Evolutionary conservation across 2,797 vertebrate species (phyloP), one percentile per base, ranked within the genome.

Genomic region (Nannoperca australis): DNA sequence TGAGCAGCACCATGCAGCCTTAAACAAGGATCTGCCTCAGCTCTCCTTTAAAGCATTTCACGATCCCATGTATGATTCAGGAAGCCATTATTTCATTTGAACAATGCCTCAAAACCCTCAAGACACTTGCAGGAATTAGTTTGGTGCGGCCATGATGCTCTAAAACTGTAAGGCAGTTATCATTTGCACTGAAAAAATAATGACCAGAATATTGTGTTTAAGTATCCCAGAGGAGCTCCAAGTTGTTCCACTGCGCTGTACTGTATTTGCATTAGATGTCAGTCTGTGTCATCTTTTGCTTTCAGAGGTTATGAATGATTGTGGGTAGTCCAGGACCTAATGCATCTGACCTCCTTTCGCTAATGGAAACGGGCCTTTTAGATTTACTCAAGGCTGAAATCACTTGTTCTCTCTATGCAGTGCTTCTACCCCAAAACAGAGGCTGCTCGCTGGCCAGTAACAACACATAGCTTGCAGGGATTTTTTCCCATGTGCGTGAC

Each of bases 351-450:
- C 92, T 91, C 88, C 73, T 93, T 94, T 80, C 73, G 40, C 93
- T 95, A 94, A 95, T 95, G 93, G 94, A 94, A 89, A 77, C 32
- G 0, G 83, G 86, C 89, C 86, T 94, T 94, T 95, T 91, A 94
- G 88, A 85, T 91, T 89, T 92, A 94, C 85, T 88, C 85, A 94
- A 92, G 88, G 89, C 85, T 93, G 89, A 93, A 95, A 95, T 94
- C 89, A 87, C 90, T 92, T 93, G 89, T 94, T 93, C 89, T 89
- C 73, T 85, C 72, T 79, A 74, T 68, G 27, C 77, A 78, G 71
- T 64, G 59, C 81, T 83, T 90, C 75, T 85, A 69, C 24, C 73
- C 76, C 76, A 73, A 88, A 93, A 88, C 78, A 90, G 67, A 85
- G 73, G 64, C 82, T 81, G 79, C 68, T 83, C 58, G 53, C 77